Evolutionary conservation across 1,140 invertebrate genomes (phyloP).

Genomic region (Melitaea cinxia): DNA sequence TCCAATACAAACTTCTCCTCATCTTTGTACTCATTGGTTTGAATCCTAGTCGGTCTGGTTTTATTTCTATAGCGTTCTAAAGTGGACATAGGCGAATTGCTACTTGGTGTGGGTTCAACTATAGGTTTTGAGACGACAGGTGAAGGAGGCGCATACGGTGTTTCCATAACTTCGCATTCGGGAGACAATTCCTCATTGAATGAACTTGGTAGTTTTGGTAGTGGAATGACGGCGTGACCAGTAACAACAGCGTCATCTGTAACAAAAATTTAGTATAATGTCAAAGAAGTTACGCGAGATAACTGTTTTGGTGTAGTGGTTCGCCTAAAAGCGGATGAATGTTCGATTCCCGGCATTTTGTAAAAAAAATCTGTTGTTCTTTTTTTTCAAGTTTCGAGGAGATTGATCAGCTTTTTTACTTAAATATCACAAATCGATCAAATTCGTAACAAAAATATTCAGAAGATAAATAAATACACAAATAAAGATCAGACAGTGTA

Average conservation of each 20-base stretch:
- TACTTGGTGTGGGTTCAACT: constrained; percentile 43
- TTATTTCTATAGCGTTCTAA: constrained; percentile 72
- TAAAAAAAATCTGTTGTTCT: too few species aligned
- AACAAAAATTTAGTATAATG: constrained; percentile 21
- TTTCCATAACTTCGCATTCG: constrained; percentile 50
- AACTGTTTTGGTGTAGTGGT: too few species aligned
- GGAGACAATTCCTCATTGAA: constrained; percentile 68
- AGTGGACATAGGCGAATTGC: constrained; percentile 67
- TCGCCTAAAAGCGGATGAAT: too few species aligned
- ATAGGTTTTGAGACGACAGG: constrained; percentile 56
- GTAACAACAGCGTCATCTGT: constrained; percentile 80
- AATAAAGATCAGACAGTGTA: too few species aligned
- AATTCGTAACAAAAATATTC: too few species aligned
- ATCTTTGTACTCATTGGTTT: constrained; percentile 65
- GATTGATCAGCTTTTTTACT: too few species aligned
- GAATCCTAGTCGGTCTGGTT: constrained; percentile 63
- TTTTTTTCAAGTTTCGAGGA: too few species aligned
- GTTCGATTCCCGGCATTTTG: too few species aligned
- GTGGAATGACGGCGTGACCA: constrained; percentile 76
- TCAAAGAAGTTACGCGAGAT: too few species aligned
- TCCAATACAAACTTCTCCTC: constrained; percentile 78
- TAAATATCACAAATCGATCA: too few species aligned
- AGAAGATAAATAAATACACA: too few species aligned
- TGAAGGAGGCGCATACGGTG: constrained; percentile 61
- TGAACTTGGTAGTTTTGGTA: constrained; percentile 78